Evolutionary conservation across 2,888 invertebrate species (phyloP), one percentile per base, ranked within the genome.

Genomic region (Amblyteles armatorius): DNA sequence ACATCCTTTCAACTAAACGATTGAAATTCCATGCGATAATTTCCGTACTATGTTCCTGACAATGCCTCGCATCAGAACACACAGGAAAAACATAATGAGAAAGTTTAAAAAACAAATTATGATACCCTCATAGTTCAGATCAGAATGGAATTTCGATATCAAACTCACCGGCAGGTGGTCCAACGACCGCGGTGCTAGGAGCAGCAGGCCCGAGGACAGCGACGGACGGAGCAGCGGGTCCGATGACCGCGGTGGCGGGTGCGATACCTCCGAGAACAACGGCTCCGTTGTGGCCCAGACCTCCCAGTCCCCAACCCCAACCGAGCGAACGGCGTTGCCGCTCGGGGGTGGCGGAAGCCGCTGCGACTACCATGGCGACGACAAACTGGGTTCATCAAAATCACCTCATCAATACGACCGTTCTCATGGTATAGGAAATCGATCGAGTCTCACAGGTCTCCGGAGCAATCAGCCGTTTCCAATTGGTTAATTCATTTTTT

Each of bases 281-380:
- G 4, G 87, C 89, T 22, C 89, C 89, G 52, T 90, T 85, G 36
- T 87, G 86, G 33, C 89, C 89, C 87, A 85, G 87, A 33, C 82
- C 90, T 26, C 57, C 60, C 11, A 77, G 78, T 44, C 78, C 82
- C 82, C 77, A 82, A 16, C 84, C 84, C 83, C 79, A 87, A 19
- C 87, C 86, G 6, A 90, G 76, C n/a, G 91, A 90, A 55, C 91
- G 91, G 84, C 91, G 89, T 67, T 90, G 87, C 50, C 90, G 90
- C 36, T 90, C 89, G 0, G 90, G 89, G 60, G 44, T 84, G 33
- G 88, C 91, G n/a, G 87, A 86, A n/a, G 79, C 88, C 22, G 88
- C 82, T 29, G 88, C 89, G 83, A 88, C 67, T 16, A 88, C 86
- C 72, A 86, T 83, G 60, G 86, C 88, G 55, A 91, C 73, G 57